These are phyloP conservation scores for Tetanocera ferruginea DNA, from an alignment of 2,888 invertebrate species.

Conservation along the genomic window DNA sequence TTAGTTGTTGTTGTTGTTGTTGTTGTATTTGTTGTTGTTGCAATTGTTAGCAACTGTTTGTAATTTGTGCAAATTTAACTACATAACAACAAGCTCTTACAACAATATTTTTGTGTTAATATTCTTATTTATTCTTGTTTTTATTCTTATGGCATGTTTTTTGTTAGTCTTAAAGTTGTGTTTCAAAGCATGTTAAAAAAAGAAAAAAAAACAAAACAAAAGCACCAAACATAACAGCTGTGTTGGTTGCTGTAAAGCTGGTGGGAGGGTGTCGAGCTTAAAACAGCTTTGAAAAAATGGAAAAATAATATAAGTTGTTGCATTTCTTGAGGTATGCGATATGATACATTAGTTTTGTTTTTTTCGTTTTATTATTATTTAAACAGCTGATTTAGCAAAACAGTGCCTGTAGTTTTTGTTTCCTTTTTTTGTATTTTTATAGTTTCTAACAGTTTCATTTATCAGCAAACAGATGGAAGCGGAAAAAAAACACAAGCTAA, in stretches of 20 bases:
- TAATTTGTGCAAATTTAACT: neutral
- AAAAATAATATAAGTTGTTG: neutral
- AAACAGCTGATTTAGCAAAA: slow-evolving; percentile 19
- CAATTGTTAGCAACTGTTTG: neutral
- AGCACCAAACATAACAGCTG: too few relatives aligned
- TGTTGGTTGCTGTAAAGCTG: too few relatives aligned
- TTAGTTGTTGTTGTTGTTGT: neutral
- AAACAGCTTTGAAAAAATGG: too few relatives aligned
- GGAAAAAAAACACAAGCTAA: neutral
- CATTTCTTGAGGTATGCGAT: too few relatives aligned
- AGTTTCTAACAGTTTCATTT: neutral
- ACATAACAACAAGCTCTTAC: too few relatives aligned
- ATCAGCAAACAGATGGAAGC: neutral
- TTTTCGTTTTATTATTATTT: slow-evolving; percentile 7
- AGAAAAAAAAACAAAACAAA: neutral
- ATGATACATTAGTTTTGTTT: neutral
- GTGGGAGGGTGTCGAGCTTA: too few relatives aligned
- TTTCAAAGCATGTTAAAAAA: neutral
- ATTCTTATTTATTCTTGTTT: neutral
- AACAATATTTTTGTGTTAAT: neutral
- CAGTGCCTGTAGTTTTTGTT: neutral
- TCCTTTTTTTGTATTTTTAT: neutral
- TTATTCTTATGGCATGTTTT: neutral
- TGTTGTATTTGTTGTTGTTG: neutral
- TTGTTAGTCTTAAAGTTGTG: neutral